Percentiles rank a stretch among this genome's conserved stretches.
These are phyloP conservation scores for Anniella stebbinsi DNA, from an alignment of 2,797 vertebrate genomes.

Conservation along the genomic window DNA sequence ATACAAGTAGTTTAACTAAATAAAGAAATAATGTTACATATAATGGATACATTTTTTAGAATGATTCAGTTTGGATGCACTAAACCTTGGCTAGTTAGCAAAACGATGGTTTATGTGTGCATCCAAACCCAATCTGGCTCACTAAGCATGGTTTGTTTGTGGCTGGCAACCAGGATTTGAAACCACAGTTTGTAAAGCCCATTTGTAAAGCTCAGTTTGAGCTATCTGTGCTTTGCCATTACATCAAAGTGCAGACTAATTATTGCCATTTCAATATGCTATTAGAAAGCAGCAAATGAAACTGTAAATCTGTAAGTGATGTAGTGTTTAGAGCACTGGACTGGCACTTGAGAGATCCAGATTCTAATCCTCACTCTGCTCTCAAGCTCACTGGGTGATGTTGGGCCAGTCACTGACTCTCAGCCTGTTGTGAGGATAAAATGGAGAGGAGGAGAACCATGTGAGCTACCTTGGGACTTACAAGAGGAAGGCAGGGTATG, in stretches of 20 bases:
- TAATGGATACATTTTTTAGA: background rate
- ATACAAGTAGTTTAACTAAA: too few relatives aligned
- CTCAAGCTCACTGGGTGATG: too few relatives aligned
- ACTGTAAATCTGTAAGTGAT: background rate
- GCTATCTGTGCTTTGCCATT: background rate
- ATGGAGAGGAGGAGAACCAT: too few relatives aligned
- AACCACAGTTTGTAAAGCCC: background rate
- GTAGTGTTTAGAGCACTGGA: too few relatives aligned
- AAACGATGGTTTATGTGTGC: background rate
- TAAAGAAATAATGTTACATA: background rate
- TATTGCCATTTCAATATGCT: background rate
- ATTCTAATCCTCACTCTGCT: too few relatives aligned
- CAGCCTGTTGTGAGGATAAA: too few relatives aligned
- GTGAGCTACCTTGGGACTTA: too few relatives aligned
- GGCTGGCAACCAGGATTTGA: background rate
- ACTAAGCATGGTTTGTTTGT: background rate
- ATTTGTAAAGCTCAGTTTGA: background rate
- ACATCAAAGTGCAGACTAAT: background rate
- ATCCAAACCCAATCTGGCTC: background rate
- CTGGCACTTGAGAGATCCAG: too few relatives aligned
- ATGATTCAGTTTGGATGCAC: too few relatives aligned
- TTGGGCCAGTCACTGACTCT: too few relatives aligned
- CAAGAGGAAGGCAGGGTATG: too few relatives aligned
- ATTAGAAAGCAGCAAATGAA: constrained; percentile 9
- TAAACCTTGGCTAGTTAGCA: background rate